Base-by-base conservation (phyloP, 1,140 invertebrate species). In the Temnothorax curvispinosus region DNA sequence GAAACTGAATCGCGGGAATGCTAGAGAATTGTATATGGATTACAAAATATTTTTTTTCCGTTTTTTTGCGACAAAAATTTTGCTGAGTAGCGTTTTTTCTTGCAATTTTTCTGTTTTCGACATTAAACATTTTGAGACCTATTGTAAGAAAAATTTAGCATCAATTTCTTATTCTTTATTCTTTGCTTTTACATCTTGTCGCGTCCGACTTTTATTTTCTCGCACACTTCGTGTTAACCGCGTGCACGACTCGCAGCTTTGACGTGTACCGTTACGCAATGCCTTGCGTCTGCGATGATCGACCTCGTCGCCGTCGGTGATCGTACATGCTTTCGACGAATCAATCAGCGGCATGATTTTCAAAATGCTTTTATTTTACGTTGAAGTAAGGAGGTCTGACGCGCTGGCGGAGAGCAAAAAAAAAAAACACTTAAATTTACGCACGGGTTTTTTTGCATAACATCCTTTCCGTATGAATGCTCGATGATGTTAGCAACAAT, bases 231-330 rank as follows among this genome's bases (percentile, higher is more conserved):
- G 21, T 5, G 15, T 62, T 64, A 62, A 77, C 41, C 54, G 52
- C 75, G 47, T 62, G 21, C 27, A n/a, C 75, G 27, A n/a, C 44
- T 78, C 2, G 8, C 9, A 65, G 32, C 38, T 88, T 85, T 60
- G 77, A 80, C 64, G 47, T 32, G 44, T 86, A 88, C 58, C 74
- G 87, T 89, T 89, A 78, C 72, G 80, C 88, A 85, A 88, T 41
- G 27, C 71, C 21, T 32, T 21, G 69, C n/a, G 56, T 58, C 56
- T 64, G 41, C 38, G 52, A 78, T 54, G 60, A 89, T 88, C 78
- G 78, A 74, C 21, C 41, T 78, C 58, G 27, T 85, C 67, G 58
- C 47, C 47, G 47, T 54, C 50, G 4, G 18, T 18, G 44, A 71
- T 88, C 7, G 69, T 58, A 35, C 11, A 41, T 54, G 56, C 52